Evolutionary conservation across 2,113 vertebrate genomes (phyloP), one percentile per base, ranked within the genome.

Genomic region (Poeciliopsis retropinna): DNA sequence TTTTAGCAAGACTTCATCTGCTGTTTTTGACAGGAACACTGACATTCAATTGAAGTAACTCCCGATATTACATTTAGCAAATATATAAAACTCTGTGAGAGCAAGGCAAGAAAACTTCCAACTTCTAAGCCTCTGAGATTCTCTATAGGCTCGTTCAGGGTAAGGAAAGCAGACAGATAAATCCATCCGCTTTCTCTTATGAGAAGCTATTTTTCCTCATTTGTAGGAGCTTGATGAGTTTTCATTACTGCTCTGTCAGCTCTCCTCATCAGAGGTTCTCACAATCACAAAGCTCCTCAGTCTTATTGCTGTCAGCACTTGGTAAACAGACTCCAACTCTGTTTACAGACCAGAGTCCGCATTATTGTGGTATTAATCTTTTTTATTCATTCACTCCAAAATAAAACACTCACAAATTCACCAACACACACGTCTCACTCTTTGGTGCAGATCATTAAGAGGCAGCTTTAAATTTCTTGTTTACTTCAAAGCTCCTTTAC

Each of bases 271-370:
- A 1, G n/a, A 22, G 79, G 74, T 89, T 81, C 19, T 63, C 54
- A 25, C 44, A 44, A 57, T 76, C 71, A 70, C 82, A 72, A 65
- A 77, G 83, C 70, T 82, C 70, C 31, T 70, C 47, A 74, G 78
- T 74, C 65, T 60, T 70, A 68, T 28, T 72, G 71, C 78, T 83
- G 85, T 88, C 87, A 85, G 68, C 57, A 54, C n/a, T 81, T 54
- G 29, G 79, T 73, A 81, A 80, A 80, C 75, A 77, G 1, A 82
- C 51, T 60, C 31, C 57, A 13, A 64, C 61, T 64, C 70, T 76
- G 73, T 88, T 82, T 65, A 57, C 69, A 60, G 39, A 74, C 60
- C 80, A 64, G 44, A 78, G 30, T 76, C 67, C 65, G 39, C 32
- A 76, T 82, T 78, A 32, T 19, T 10, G 30, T 70, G 73, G 37